Conservation (phyloP, 2,888 invertebrate genomes). For the Tuta absoluta region DNA sequence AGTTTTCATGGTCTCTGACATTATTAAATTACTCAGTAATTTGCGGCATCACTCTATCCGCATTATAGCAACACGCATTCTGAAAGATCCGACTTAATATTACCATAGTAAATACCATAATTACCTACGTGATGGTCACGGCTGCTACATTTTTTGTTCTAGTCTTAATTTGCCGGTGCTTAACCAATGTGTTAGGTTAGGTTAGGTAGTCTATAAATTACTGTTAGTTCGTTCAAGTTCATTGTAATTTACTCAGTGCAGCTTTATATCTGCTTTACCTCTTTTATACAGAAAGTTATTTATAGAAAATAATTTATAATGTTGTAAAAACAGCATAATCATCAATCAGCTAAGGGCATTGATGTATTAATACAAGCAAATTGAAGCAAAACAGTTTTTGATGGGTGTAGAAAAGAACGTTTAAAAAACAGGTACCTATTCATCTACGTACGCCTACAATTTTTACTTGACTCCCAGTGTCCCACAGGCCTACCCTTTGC, state of each 20-base stretch:
- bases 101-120: constrained; percentile 54
- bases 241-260: constrained; percentile 29
- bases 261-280: constrained; percentile 12
- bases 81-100: constrained; percentile 45
- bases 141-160: constrained; percentile 42
- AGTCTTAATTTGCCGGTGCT: constrained; percentile 41
- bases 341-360: not conserved
- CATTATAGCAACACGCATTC: constrained; percentile 41
- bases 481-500: constrained; percentile 39
- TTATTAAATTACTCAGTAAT: constrained; percentile 51
- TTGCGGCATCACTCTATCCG: constrained; percentile 40
- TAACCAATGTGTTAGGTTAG: constrained; percentile 37
- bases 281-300: constrained; percentile 2
- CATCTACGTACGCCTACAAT: no score
- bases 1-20: constrained; percentile 41
- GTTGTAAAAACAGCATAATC: not conserved
- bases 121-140: constrained; percentile 47
- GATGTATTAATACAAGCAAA: not conserved
- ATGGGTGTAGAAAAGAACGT: not conserved
- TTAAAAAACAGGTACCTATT: not conserved
- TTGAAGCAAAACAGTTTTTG: not conserved
- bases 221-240: constrained; percentile 25
- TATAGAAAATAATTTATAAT: constrained; percentile 11
- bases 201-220: constrained; percentile 35
- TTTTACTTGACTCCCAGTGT: constrained; percentile 31